Base-by-base conservation (phyloP, 2,113 vertebrate genomes). In the Dipodomys spectabilis region DNA sequence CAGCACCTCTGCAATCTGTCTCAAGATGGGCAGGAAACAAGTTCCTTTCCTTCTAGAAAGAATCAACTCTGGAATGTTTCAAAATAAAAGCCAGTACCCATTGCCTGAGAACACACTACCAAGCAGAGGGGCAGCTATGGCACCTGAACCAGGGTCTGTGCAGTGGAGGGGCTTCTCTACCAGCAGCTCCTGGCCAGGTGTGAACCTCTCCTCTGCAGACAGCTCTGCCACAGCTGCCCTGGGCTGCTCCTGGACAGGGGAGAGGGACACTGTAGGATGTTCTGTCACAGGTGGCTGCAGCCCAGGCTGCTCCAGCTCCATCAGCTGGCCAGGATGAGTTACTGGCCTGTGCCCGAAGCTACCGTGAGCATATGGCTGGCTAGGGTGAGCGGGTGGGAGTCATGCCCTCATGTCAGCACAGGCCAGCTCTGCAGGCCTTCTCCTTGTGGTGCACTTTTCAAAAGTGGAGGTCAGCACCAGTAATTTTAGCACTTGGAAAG, bases 251-350 rank as follows among this genome's bases (percentile, higher is more conserved):
- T 39, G 71, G 44, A 85, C 64, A 64, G 49, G 23, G 5, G 49
- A 49, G 2, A 44, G 35, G 1, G 13, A 78, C 44, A 35, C 78
- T 44, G 0, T 2, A 57, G 74, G 82, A 75, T 39, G 69, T 68
- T 73, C 8, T 3, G 82, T 30, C 80, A 30, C 57, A 3, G n/a
- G 28, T 32, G 23, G 23, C 71, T 13, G 86, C 35, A 77, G 67
- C 68, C 82, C 73, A 0, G 22, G 32, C 65, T 39, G 23, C 30
- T 80, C 39, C 82, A 78, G 45, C 87, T 53, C 35, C 93, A 79
- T 79, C 85, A 75, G 87, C 85, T 39, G 62, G 45, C 20, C 0
- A 18, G 53, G 90, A 25, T 85, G 93, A 97, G 94, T 95, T 90
- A 94, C 90, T 1, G 30, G 3, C 0, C 25, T 28, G 23, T 39